Base-by-base conservation (phyloP, 2,113 vertebrate species). In the Tachysurus fulvidraco region DNA sequence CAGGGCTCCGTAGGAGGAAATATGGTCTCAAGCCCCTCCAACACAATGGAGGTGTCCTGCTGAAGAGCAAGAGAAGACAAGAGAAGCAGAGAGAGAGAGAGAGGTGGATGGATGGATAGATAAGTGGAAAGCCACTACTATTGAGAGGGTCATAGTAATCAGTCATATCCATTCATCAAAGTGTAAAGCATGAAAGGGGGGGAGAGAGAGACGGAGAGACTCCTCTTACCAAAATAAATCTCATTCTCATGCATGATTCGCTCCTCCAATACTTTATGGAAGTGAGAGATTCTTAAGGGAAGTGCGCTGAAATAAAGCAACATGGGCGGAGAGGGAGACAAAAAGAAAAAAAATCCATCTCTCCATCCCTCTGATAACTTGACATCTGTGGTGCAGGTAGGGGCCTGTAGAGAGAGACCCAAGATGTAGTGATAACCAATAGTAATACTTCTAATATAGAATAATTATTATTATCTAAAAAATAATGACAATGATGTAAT, bases 1-100 rank as follows among this genome's bases (percentile, higher is more conserved):
- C 97, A 97, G 95, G 95, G 96, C 92, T 97, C 96, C 30, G 95
- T 96, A 91, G 96, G 95, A 1, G 97, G 96, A 76, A 95, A 94
- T 93, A 92, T 95, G 83, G 93, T 95, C 11, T 94, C 96, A 11
- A 96, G 94, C 90, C 93, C 96, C 54, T 96, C 96, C 92, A 95
- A 96, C 77, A 97, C 96, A 85, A 97, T 96, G 96, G 97, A 98
- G 93, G 96, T 97, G 91, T 97, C 96, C 83, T 97, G 96, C 90
- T 97, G 93, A 97, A 91, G 88, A 77, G 25, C 46, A 60, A 81
- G 86, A 71, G 80, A 81, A 65, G 36, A 36, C 36, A 36, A 41
- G 46, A 69, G 46, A 65, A 67, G 62, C 76, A 30, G 30, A 50
- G 69, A 76, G 83, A 74, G 79, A 64, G 79, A 25, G 76, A 19